These are phyloP conservation scores for Ctena decussata DNA, from an alignment of 2,888 invertebrate species.

Conservation along the genomic window DNA sequence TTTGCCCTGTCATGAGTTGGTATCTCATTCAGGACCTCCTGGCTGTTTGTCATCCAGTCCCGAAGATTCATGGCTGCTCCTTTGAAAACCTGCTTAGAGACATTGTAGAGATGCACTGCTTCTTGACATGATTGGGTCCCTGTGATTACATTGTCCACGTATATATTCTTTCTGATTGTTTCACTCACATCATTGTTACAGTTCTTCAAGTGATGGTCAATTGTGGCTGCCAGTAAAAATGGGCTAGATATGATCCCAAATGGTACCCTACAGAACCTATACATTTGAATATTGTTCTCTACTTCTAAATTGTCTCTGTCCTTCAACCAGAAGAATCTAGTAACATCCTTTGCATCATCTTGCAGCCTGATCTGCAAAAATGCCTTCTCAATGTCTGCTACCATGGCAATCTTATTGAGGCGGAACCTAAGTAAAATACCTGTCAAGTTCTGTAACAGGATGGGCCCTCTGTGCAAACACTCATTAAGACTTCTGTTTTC, in stretches of 20 bases:
- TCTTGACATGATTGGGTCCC: neutral
- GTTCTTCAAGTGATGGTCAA: conserved; percentile 3
- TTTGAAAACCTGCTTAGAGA: conserved; percentile 12
- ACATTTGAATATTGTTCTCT: conserved; percentile 11
- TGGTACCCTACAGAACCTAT: conserved; percentile 17
- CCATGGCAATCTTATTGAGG: conserved; percentile 14
- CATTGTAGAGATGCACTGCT: neutral
- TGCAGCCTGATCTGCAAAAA: conserved; percentile 27
- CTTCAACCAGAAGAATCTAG: conserved; percentile 35
- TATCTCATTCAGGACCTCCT: neutral
- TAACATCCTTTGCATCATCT: conserved; percentile 17
- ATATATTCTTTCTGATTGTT: conserved; percentile 14
- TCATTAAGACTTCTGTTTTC: conserved; percentile 41
- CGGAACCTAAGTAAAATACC: conserved; percentile 37
- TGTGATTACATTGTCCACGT: conserved; percentile 18
- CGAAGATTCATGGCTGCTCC: conserved; percentile 20
- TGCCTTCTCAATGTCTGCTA: conserved; percentile 31
- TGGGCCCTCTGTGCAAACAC: conserved; percentile 36
- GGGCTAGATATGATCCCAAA: conserved; percentile 24
- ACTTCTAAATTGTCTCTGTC: neutral
- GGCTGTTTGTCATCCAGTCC: conserved; percentile 23
- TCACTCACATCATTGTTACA: neutral
- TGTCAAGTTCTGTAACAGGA: conserved; percentile 27
- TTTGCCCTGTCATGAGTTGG: neutral
- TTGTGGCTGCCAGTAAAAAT: conserved; percentile 15